Percentiles rank a stretch among this genome's conserved stretches.
Evolutionary conservation across 2,113 vertebrate species (phyloP).

Genomic region (Eupsittula cactorum): DNA sequence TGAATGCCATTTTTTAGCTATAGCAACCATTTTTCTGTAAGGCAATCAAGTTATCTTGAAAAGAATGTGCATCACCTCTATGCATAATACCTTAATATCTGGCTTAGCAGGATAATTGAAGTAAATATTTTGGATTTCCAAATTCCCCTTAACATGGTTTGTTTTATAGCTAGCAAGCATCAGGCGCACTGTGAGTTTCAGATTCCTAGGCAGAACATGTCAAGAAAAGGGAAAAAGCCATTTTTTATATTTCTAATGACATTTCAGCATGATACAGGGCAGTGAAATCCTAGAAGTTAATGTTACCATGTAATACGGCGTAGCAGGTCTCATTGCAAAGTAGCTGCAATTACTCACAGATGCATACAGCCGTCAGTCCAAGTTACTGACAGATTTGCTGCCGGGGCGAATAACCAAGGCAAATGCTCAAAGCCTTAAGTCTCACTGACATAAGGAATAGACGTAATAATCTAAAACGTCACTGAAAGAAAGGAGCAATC

Average conservation of each 20-base stretch:
- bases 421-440: not conserved
- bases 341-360: not conserved
- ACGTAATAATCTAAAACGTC: not conserved
- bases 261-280: not conserved
- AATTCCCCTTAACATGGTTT: slow-evolving; percentile 83
- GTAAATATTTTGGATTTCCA: slow-evolving; percentile 87
- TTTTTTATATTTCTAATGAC: not conserved
- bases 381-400: not conserved
- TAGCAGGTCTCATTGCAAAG: not conserved
- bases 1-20: not conserved
- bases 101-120: slow-evolving; percentile 92
- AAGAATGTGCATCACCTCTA: not conserved
- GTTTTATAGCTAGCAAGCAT: slow-evolving; percentile 87
- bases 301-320: not conserved
- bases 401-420: not conserved
- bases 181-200: slow-evolving; percentile 86
- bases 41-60: not conserved
- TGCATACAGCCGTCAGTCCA: not conserved
- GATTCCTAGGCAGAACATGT: slow-evolving; percentile 80
- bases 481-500: not conserved
- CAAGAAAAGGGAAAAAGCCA: not conserved
- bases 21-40: not conserved
- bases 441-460: not conserved
- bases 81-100: slow-evolving; percentile 79
- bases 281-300: not conserved